These are phyloP conservation scores for Cladopsammia gracilis DNA, from an alignment of 64 coral and sea anemone genomes.

Conservation along the genomic window DNA sequence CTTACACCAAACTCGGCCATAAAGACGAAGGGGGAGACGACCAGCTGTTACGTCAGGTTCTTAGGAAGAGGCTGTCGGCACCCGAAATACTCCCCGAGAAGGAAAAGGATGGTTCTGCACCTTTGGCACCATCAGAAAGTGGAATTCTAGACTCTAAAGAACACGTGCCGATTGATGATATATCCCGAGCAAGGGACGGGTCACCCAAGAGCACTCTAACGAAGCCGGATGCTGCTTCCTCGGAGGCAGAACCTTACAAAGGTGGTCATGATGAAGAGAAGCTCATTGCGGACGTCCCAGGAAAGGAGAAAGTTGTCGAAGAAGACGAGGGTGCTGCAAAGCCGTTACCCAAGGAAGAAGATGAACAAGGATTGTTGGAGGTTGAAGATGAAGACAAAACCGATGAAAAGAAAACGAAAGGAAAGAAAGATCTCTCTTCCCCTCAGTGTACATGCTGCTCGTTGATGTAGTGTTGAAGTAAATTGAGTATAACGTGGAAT, in stretches of 20 bases:
- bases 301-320: background rate
- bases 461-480: background rate
- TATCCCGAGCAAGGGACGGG: background rate
- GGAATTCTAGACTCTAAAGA: constrained; percentile 23
- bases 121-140: constrained; percentile 33
- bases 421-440: background rate
- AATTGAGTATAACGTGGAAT: too few relatives aligned
- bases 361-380: constrained; percentile 1
- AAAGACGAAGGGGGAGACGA: background rate
- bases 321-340: background rate
- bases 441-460: constrained; percentile 45
- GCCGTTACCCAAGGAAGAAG: background rate
- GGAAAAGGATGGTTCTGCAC: constrained; percentile 42
- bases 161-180: background rate
- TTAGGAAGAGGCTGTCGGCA: constrained; percentile 15
- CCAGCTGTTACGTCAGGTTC: constrained; percentile 2
- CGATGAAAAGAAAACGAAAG: background rate
- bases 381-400: background rate
- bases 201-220: background rate
- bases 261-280: background rate
- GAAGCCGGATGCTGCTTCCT: background rate
- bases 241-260: background rate
- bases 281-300: background rate
- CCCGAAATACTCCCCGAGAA: constrained; percentile 42
- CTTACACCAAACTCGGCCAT: background rate